A percentile compares a stretch with the other conserved stretches of the same genome.
Conservation (phyloP, 2,888 invertebrate species). For the Synergus itoensis region DNA sequence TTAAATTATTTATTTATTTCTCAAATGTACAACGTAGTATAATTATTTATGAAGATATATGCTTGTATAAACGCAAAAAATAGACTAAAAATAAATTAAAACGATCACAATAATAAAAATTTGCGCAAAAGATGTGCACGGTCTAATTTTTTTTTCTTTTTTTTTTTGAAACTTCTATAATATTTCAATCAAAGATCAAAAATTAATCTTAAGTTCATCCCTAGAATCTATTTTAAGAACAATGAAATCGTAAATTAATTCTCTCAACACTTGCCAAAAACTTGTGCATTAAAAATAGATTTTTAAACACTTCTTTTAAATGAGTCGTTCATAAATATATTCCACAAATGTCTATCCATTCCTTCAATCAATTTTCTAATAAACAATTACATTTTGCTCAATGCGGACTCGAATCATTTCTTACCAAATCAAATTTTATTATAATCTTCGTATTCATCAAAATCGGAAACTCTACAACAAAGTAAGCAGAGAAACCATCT, state of each 20-base stretch:
- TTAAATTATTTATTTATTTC: neutral
- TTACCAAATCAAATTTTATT: slow-evolving; percentile 2
- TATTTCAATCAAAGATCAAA: neutral
- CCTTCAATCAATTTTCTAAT: neutral
- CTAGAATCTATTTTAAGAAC: neutral
- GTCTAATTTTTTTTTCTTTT: neutral
- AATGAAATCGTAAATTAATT: neutral
- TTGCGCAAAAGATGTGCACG: too few species aligned
- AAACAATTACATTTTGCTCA: neutral
- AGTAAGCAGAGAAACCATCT: slow-evolving; percentile 44
- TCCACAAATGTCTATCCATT: neutral
- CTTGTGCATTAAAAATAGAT: neutral
- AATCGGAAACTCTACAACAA: slow-evolving; percentile 3
- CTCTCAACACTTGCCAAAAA: neutral
- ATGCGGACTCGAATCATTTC: neutral
- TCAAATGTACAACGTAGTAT: neutral
- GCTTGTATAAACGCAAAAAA: neutral
- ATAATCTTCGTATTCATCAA: neutral
- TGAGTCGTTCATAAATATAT: neutral
- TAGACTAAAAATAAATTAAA: neutral
- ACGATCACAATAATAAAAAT: too few species aligned
- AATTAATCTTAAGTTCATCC: too few species aligned
- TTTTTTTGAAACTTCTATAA: neutral
- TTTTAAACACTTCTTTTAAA: neutral
- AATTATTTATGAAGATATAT: neutral